Percentiles rank a stretch among this genome's conserved stretches.
Conservation (phyloP, 2,888 invertebrate genomes). For the Nemapogon koenigi region DNA sequence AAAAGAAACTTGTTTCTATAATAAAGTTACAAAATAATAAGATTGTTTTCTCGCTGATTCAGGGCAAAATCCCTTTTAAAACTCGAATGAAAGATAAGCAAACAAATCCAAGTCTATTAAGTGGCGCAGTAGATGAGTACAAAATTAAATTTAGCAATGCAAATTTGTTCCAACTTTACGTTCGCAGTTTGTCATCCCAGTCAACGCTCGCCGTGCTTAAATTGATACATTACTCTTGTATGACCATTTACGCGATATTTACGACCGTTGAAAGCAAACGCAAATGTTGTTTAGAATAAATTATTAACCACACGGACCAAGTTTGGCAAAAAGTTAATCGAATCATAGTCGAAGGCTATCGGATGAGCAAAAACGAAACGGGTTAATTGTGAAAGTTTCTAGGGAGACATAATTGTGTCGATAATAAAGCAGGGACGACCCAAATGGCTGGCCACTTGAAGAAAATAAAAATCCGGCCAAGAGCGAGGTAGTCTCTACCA, state of each 20-base stretch:
- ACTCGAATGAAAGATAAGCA: slow-evolving; percentile 5
- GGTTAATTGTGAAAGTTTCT: slow-evolving; percentile 21
- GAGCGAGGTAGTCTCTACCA: no score
- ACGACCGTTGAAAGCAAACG: slow-evolving; percentile 9
- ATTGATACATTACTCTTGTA: slow-evolving; percentile 13
- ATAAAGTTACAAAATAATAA: background rate
- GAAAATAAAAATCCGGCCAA: no score
- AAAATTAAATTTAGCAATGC: slow-evolving; percentile 23
- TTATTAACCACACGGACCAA: slow-evolving; percentile 5
- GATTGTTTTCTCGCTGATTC: slow-evolving; percentile 6
- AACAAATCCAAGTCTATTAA: slow-evolving; percentile 9
- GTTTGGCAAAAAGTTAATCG: slow-evolving; percentile 7
- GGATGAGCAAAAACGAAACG: slow-evolving; percentile 18
- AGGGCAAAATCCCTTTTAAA: slow-evolving; percentile 4
- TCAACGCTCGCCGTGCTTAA: slow-evolving; percentile 12
- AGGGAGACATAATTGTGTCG: slow-evolving; percentile 15
- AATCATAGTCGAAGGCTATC: slow-evolving; percentile 5
- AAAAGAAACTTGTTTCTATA: no score
- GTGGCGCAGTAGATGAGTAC: slow-evolving; percentile 9
- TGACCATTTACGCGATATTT: slow-evolving; percentile 8
- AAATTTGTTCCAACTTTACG: slow-evolving; percentile 17
- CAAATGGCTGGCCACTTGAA: slow-evolving; percentile 48
- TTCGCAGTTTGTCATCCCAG: slow-evolving; percentile 9
- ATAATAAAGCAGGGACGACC: slow-evolving; percentile 35
- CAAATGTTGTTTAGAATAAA: slow-evolving; percentile 6